Base-by-base conservation (phyloP, 2,113 vertebrate species). In the Sturnus vulgaris region DNA sequence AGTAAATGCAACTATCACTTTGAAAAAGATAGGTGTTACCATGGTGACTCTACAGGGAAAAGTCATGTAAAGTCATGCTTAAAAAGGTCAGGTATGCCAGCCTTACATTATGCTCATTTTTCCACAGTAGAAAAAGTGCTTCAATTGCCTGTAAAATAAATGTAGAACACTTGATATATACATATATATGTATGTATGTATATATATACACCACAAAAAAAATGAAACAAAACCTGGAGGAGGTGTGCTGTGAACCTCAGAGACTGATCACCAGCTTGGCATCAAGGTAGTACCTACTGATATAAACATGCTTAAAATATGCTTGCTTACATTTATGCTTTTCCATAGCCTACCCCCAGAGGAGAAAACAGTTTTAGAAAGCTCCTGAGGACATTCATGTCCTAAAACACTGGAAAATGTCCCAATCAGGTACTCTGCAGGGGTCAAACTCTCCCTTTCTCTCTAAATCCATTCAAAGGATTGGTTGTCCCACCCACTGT, bases 371-470 rank as follows among this genome's bases (percentile, higher is more conserved):
- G 8, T 44, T 49, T 86, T 12, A 63, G n/a, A 90, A 72, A 59
- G 39, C 5, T 55, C 8, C 47, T 9, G 3, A 49, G 64, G 2
- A 66, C 12, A 30, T 0, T 23, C 12, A 23, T 42, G 39, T 25
- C 35, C 30, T 49, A 56, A 44, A 86, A 69, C 4, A 15, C 7
- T 23, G 20, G 18, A 7, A 90, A 52, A 49, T 53, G 77, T 23
- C 42, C 25, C 21, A 68, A 5, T 5, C n/a, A 71, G 50, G 27
- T 30, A 18, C 9, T 79, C n/a, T 37, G n/a, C 47, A 53, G 47
- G 16, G 37, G 28, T 40, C 11, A 84, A 47, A 76, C 6, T 64
- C 33, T 5, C 6, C 23, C 8, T 69, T 61, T 70, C 27, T 44
- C 53, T 59, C 47, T 15, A 47, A 37, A 30, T 33, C 27, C 6